These are phyloP conservation scores for Zoanthus gigantus DNA, from an alignment of 92 coral and sea anemone genomes.

Conservation along the genomic window DNA sequence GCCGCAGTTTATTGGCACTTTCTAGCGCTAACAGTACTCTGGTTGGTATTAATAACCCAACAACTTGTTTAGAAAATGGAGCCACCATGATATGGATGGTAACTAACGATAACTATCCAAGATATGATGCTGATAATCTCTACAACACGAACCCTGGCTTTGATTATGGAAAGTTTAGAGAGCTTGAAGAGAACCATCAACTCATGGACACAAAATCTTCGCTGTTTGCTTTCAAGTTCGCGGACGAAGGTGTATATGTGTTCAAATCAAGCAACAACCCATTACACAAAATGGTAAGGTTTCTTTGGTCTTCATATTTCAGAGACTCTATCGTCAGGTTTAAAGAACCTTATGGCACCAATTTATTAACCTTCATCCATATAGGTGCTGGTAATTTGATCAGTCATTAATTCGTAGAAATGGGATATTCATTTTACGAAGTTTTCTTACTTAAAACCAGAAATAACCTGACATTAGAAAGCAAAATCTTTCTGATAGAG, in stretches of 20 bases:
- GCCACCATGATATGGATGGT: constrained; percentile 85
- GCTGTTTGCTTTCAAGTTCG: constrained; percentile 95
- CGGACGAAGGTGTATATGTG: constrained; percentile 90
- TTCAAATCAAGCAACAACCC: constrained; percentile 83
- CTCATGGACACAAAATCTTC: constrained; percentile 81
- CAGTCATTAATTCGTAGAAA: too few relatives aligned
- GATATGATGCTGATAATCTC: constrained; percentile 82
- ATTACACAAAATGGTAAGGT: constrained; percentile 87
- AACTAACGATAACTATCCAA: constrained; percentile 82
- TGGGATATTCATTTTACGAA: too few relatives aligned
- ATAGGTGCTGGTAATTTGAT: too few relatives aligned
- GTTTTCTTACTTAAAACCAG: too few relatives aligned
- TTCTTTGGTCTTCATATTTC: background rate
- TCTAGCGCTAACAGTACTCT: constrained; percentile 49
- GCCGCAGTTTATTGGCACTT: constrained; percentile 81
- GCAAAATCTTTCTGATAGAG: too few relatives aligned
- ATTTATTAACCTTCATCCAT: too few relatives aligned
- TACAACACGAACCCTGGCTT: constrained; percentile 93
- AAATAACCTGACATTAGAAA: too few relatives aligned
- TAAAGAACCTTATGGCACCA: too few relatives aligned
- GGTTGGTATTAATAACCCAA: constrained; percentile 79
- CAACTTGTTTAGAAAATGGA: constrained; percentile 82
- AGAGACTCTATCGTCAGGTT: too few relatives aligned
- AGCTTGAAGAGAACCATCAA: constrained; percentile 77
- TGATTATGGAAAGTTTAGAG: constrained; percentile 90